phyloP scores from a whole-genome alignment of 2,888 invertebrate genomes.

The Hypsopygia costalis region DNA sequence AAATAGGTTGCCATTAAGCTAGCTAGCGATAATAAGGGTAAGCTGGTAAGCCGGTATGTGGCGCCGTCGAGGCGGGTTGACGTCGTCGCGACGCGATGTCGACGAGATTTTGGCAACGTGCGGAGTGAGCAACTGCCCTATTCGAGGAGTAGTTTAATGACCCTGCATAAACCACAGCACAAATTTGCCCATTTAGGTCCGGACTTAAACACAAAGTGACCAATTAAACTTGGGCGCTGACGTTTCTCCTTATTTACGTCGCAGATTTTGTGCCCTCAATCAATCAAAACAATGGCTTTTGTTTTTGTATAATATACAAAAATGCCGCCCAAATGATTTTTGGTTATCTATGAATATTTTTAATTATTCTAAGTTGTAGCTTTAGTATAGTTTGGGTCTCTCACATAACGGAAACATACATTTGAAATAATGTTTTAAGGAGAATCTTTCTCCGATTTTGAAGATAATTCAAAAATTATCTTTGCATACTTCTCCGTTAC shows the following conservation, averaged over 20 bases:
- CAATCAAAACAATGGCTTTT: not conserved
- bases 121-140: slow-evolving; percentile 37
- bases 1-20: slow-evolving; percentile 39
- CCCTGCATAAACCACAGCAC: slow-evolving; percentile 16
- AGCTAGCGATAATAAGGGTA: slow-evolving; percentile 38
- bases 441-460: no score
- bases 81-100: slow-evolving; percentile 21
- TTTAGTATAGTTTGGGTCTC: no score
- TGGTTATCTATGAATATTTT: no score
- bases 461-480: no score
- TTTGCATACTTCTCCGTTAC: no score
- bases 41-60: slow-evolving; percentile 25
- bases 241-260: not conserved
- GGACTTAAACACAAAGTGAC: slow-evolving; percentile 8
- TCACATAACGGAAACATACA: no score
- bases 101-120: slow-evolving; percentile 38
- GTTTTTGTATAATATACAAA: no score
- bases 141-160: slow-evolving; percentile 39
- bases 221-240: slow-evolving; percentile 3
- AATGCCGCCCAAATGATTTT: no score
- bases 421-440: no score
- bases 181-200: slow-evolving; percentile 7
- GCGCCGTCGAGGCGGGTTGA: slow-evolving; percentile 28
- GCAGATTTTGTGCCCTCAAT: not conserved
- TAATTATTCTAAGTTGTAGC: no score